Base-by-base conservation (phyloP, 2,113 vertebrate genomes). In the Neogobius melanostomus region DNA sequence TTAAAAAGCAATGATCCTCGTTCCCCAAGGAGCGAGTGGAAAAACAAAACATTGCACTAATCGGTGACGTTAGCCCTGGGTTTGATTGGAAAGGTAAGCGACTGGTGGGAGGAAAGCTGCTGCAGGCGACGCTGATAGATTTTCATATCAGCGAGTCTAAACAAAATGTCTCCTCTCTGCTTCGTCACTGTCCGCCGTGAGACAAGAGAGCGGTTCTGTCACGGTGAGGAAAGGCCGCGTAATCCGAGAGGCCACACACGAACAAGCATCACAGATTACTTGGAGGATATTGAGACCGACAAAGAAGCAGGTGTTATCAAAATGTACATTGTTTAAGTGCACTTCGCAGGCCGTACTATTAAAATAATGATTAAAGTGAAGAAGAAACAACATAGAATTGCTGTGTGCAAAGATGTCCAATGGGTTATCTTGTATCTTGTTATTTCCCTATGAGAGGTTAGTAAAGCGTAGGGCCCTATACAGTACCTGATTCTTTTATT, bases 61-160 rank as follows among this genome's bases (percentile, higher is more conserved):
- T 70, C 42, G 43, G 42, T 11, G 14, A 62, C 0, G 43, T 62
- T 36, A 36, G 28, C 28, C 28, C 7, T 16, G 9, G 46, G 61
- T 16, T 2, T 63, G 28, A 71, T 16, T 59, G 21, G 53, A 71
- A 57, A 71, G 6, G 45, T 61, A 72, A 36, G 69, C 44, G 14
- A 70, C 42, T 45, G 43, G 28, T 6, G 2, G 9, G 7, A 54
- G 43, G 54, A 50, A 66, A 59, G 8, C 59, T 16, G 42, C 59
- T 61, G 42, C 15, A 45, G 43, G 15, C 36, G 12, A 28, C 57
- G n/a, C n/a, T n/a, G n/a, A n/a, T n/a, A n/a, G n/a, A n/a, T n/a
- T n/a, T n/a, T n/a, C n/a, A n/a, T n/a, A n/a, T 61, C 43, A 61
- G 42, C 42, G 15, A 61, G 59, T 45, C 15, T 61, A 61, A 61